Evolutionary conservation across 1,140 invertebrate genomes (phyloP), one percentile per base, ranked within the genome.

Genomic region (Aphidius ervi): DNA sequence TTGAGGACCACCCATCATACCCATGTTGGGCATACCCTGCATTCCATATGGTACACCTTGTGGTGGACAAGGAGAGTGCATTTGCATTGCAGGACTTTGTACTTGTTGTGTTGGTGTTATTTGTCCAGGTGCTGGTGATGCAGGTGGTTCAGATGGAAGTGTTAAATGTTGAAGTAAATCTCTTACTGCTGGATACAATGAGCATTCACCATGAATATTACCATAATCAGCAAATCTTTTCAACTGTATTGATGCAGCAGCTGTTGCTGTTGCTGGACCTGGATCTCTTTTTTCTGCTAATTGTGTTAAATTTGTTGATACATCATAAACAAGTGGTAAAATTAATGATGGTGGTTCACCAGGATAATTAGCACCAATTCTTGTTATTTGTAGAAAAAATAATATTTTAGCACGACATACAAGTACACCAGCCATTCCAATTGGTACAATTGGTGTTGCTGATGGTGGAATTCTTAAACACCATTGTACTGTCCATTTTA

Each of bases 401-500:
- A 96, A 81, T 63, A 96, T 91, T 80, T 94, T 95, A 69, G 87
- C 89, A 62, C 88, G 86, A 57, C 88, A 88, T 62, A 93, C 86
- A 10, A 95, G 81, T 63, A 96, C 87, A 10, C 90, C 91, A 9
- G 92, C 86, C 76, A 89, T 89, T 9, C 93, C 94, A 54, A 87
- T 88, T 4, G 92, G 92, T 50, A 93, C 89, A 63, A 95, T 89
- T 39, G 88, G 89, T 50, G 87, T 83, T 0, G 89, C 89, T 45
- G 91, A 88, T 16, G 94, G 94, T 55, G 95, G 93, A 64, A 95
- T 91, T 40, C 94, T 87, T 65, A 97, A 81, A 74, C 93, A 94
- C 86, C 92, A 92, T 74, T 95, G 92, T 39, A 96, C 86, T 23
- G 86, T 84, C 94, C 94, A 97, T 67, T 90, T 89, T 48, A 87